These are phyloP conservation scores for Himantopus leucocephalus DNA, from an alignment of 2,113 vertebrate genomes.

Conservation along the genomic window DNA sequence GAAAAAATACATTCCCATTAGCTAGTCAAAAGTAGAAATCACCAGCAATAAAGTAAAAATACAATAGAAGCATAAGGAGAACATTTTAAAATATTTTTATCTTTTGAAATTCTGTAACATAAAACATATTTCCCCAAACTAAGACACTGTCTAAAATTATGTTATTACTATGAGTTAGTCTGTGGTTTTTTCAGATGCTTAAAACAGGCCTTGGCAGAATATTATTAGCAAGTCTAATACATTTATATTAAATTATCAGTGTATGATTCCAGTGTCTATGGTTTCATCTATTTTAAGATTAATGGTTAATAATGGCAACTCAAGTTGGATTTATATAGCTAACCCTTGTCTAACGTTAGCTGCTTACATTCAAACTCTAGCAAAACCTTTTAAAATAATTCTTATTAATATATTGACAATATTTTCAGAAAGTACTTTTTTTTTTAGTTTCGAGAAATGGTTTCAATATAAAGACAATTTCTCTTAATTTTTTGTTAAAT, in stretches of 20 bases:
- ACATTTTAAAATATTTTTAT: conserved; percentile 61
- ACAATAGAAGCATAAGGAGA: conserved; percentile 55
- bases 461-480: not conserved
- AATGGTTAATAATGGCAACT: conserved; percentile 24
- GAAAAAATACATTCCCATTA: conserved; percentile 83
- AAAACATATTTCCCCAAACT: conserved; percentile 12
- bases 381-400: not conserved
- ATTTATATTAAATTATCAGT: conserved; percentile 9
- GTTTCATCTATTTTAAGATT: conserved; percentile 7
- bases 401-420: not conserved
- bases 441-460: not conserved
- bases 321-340: conserved; percentile 7
- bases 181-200: not conserved
- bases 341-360: not conserved
- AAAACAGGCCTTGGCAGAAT: not conserved
- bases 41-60: conserved; percentile 64
- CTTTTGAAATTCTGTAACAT: conserved; percentile 44
- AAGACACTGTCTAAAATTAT: not conserved
- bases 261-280: conserved; percentile 12
- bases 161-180: not conserved
- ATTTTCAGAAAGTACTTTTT: not conserved
- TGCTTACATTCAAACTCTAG: not conserved
- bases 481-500: not conserved
- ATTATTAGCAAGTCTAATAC: not conserved
- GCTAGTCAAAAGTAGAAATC: conserved; percentile 76